These are phyloP conservation scores for Probosciger aterrimus DNA, from an alignment of 2,113 vertebrate genomes.

Conservation along the genomic window DNA sequence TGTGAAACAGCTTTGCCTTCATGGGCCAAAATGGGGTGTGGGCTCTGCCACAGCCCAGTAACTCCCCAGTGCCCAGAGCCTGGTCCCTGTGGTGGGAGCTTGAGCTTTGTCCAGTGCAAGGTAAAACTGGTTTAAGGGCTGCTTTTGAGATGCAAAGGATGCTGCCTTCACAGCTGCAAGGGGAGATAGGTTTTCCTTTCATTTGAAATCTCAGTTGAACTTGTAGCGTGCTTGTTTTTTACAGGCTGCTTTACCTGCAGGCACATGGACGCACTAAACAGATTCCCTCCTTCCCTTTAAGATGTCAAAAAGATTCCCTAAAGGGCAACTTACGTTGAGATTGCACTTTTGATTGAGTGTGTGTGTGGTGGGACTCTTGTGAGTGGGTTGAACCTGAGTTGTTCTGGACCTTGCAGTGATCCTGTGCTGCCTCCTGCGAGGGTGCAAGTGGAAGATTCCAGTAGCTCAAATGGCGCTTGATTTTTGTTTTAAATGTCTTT, in stretches of 20 bases:
- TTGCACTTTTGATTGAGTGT: slow-evolving; percentile 52
- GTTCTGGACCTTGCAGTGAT: slow-evolving; percentile 59
- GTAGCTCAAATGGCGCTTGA: slow-evolving; percentile 58
- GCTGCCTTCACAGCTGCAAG: neutral
- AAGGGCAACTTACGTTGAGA: neutral
- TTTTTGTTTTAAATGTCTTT: slow-evolving; percentile 57
- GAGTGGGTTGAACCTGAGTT: slow-evolving; percentile 40
- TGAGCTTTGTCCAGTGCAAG: neutral
- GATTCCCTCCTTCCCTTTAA: neutral
- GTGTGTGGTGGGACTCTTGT: slow-evolving; percentile 34
- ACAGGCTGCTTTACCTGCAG: neutral
- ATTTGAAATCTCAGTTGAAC: neutral
- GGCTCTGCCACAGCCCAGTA: neutral
- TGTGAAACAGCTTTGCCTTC: neutral
- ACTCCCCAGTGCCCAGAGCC: neutral
- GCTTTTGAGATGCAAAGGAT: neutral
- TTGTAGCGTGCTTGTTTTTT: neutral
- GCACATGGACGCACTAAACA: neutral
- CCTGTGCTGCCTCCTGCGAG: slow-evolving; percentile 33
- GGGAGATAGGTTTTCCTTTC: neutral
- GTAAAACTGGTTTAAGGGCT: neutral
- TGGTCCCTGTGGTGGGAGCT: neutral
- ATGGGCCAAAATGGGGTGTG: rapidly evolving
- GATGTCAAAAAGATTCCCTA: neutral
- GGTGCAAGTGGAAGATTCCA: slow-evolving; percentile 38